These are phyloP conservation scores for Tachina lurida DNA, from an alignment of 2,888 invertebrate species.

Conservation along the genomic window DNA sequence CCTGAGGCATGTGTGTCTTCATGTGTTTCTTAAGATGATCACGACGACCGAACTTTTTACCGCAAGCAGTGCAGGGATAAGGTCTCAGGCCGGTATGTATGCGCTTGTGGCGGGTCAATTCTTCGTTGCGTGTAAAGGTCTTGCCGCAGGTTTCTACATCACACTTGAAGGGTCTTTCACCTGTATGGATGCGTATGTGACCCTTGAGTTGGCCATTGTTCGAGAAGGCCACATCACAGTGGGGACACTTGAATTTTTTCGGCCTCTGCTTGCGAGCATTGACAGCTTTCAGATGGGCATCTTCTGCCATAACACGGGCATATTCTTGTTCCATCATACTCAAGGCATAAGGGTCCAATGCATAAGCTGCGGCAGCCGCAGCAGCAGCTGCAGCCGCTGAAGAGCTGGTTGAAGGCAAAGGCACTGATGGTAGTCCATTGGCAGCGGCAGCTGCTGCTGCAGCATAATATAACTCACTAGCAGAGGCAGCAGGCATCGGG, in stretches of 20 bases:
- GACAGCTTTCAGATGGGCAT: constrained; percentile 87
- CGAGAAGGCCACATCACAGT: constrained; percentile 95
- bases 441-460: constrained; percentile 72
- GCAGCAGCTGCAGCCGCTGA: constrained; percentile 75
- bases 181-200: constrained; percentile 95
- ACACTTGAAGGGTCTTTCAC: constrained; percentile 94
- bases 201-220: constrained; percentile 96
- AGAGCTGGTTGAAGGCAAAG: constrained; percentile 69
- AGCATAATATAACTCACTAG: constrained; percentile 72
- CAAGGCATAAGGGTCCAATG: constrained; percentile 80
- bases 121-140: constrained; percentile 95
- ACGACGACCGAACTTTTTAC: constrained; percentile 95
- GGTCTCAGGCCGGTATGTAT: constrained; percentile 94
- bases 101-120: constrained; percentile 94
- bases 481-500: constrained; percentile 70
- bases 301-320: constrained; percentile 87
- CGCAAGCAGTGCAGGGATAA: constrained; percentile 93
- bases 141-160: constrained; percentile 93
- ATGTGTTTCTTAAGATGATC: constrained; percentile 98
- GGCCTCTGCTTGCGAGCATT: constrained; percentile 91
- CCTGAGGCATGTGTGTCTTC: constrained; percentile 89
- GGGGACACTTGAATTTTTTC: constrained; percentile 95
- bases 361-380: constrained; percentile 74
- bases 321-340: constrained; percentile 88
- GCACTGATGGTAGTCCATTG: constrained; percentile 68